These are phyloP conservation scores for Eptatretus burgeri DNA, from an alignment of 2,113 vertebrate genomes.

Conservation along the genomic window DNA sequence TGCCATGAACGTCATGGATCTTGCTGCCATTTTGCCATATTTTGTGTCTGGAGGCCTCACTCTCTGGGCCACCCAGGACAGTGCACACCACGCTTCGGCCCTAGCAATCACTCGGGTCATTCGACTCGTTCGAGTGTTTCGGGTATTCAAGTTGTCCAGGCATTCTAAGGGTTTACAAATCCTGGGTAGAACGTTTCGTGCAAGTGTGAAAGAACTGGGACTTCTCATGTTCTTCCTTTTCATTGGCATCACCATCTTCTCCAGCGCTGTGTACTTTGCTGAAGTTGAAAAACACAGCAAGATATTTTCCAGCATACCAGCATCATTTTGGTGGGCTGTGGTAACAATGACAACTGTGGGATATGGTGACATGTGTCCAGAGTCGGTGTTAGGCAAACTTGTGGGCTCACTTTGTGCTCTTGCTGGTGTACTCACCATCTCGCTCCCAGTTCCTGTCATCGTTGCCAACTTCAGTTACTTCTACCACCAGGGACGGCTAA, in stretches of 20 bases:
- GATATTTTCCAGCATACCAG: background rate
- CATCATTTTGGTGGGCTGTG: background rate
- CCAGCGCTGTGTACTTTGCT: conserved; percentile 1
- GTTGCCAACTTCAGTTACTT: conserved; percentile 4
- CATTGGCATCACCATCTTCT: conserved; percentile 3
- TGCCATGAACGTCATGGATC: background rate
- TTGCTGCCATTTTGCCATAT: background rate
- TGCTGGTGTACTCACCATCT: conserved; percentile 1
- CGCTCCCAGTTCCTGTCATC: conserved; percentile 1
- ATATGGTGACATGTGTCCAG: conserved; percentile 1
- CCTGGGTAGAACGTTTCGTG: background rate
- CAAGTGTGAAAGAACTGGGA: background rate
- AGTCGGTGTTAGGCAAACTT: background rate
- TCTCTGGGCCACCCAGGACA: background rate
- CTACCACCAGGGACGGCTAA: background rate
- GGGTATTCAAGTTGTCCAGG: background rate
- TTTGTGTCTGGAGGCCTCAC: background rate
- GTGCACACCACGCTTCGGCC: background rate
- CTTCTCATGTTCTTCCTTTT: conserved; percentile 6
- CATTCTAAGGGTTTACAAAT: conserved; percentile 3
- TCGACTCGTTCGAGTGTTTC: conserved; percentile 1
- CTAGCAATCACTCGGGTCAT: background rate
- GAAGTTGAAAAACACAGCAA: background rate
- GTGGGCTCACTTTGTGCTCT: conserved; percentile 5
- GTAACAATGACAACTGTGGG: conserved; percentile 5